These are phyloP conservation scores for Madoqua kirkii DNA, from an alignment of 2,113 vertebrate genomes.

Conservation along the genomic window DNA sequence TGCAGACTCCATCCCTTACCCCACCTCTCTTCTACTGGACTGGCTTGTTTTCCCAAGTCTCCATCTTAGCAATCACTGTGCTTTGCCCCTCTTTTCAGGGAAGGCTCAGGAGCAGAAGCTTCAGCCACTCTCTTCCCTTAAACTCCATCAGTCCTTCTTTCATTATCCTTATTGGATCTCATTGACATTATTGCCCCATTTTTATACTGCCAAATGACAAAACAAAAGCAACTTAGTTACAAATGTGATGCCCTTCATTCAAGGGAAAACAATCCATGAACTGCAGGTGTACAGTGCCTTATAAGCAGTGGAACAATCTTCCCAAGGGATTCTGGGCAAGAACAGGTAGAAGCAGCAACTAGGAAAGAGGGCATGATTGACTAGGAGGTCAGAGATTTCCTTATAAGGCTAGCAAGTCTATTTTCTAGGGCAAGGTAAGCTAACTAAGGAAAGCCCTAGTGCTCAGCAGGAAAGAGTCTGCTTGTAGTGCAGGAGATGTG, in stretches of 20 bases:
- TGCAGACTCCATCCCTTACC: not conserved
- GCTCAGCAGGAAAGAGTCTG: not conserved
- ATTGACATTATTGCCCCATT: not conserved
- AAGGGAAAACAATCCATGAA: not conserved
- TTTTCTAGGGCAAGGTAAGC: not conserved
- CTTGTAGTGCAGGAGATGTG: not conserved
- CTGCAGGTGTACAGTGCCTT: not conserved
- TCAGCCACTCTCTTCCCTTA: not conserved
- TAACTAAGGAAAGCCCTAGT: not conserved
- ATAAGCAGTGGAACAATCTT: not conserved
- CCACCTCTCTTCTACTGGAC: not conserved
- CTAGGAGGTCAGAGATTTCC: not conserved
- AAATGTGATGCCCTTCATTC: not conserved
- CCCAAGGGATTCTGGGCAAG: not conserved
- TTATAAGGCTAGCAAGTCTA: not conserved
- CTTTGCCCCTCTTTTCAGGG: not conserved
- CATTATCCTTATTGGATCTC: not conserved
- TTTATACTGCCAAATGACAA: not conserved
- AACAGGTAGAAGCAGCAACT: not conserved
- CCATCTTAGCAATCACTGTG: not conserved
- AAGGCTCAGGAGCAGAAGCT: not conserved
- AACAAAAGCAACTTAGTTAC: not conserved
- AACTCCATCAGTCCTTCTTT: not conserved
- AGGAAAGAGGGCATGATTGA: not conserved
- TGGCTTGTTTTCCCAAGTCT: not conserved